Percentiles rank a stretch among this genome's conserved stretches.
Evolutionary conservation across 2,888 invertebrate genomes (phyloP).

Genomic region (Apodemia hepburni): DNA sequence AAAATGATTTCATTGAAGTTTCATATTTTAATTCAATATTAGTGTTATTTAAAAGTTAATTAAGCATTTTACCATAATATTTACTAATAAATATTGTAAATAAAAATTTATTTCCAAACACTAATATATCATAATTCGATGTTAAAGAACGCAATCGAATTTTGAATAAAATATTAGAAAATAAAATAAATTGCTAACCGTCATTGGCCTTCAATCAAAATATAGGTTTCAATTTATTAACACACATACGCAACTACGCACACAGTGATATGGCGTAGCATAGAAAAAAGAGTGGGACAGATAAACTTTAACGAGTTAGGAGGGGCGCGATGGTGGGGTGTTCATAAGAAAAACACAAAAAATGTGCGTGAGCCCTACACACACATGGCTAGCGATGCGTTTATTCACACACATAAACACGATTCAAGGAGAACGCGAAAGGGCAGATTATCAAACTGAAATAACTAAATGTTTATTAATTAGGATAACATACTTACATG

Average conservation of each 20-base stretch:
- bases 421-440: slow-evolving; percentile 57
- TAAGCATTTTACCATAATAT: background rate
- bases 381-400: slow-evolving; percentile 44
- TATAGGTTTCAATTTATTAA: slow-evolving; percentile 76
- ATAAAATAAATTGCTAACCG: slow-evolving; percentile 34
- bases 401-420: slow-evolving; percentile 47
- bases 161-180: slow-evolving; percentile 29
- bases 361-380: slow-evolving; percentile 72
- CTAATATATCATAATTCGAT: background rate
- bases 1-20: background rate
- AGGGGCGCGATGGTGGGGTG: slow-evolving; percentile 59
- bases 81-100: background rate
- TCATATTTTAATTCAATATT: background rate
- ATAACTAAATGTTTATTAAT: slow-evolving; percentile 40
- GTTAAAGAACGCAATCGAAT: slow-evolving; percentile 21
- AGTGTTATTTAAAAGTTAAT: background rate
- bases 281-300: slow-evolving; percentile 77
- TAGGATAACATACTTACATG: slow-evolving; percentile 59
- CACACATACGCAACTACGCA: slow-evolving; percentile 58
- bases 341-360: slow-evolving; percentile 68
- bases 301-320: slow-evolving; percentile 64
- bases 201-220: slow-evolving; percentile 75
- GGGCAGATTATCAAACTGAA: slow-evolving; percentile 42
- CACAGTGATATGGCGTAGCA: slow-evolving; percentile 49
- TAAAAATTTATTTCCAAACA: background rate